Evolutionary conservation across 2,888 invertebrate genomes (phyloP).

Genomic region (Acanthacorydalis orientalis): DNA sequence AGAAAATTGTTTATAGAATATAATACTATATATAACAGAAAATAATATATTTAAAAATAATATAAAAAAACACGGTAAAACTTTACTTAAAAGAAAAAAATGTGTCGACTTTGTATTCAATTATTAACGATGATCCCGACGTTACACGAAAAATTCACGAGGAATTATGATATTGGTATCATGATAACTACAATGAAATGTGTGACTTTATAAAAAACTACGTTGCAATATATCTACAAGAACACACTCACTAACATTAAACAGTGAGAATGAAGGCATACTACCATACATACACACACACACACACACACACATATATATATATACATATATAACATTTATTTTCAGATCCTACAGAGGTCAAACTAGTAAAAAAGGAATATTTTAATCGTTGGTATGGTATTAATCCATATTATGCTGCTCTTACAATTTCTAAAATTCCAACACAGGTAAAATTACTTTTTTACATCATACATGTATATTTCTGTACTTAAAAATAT

Average conservation of each 20-base stretch:
- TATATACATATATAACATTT: neutral
- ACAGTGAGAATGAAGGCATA: too few species aligned
- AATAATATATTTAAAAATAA: too few species aligned
- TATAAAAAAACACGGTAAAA: too few species aligned
- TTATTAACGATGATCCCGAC: too few species aligned
- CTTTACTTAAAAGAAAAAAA: too few species aligned
- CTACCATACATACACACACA: neutral
- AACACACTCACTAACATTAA: too few species aligned
- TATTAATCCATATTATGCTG: slow-evolving; percentile 44
- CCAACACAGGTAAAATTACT: slow-evolving; percentile 29
- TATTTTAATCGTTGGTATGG: slow-evolving; percentile 55
- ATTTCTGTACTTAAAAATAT: neutral
- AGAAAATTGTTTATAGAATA: too few species aligned
- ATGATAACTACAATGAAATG: too few species aligned
- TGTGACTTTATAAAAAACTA: too few species aligned
- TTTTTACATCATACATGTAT: neutral
- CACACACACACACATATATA: neutral
- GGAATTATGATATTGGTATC: too few species aligned
- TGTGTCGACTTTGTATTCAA: neutral
- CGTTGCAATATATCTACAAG: too few species aligned
- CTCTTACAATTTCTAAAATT: slow-evolving; percentile 41
- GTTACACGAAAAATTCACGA: too few species aligned
- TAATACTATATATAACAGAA: neutral
- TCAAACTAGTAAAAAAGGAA: slow-evolving; percentile 49
- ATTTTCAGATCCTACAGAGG: slow-evolving; percentile 45